Conservation (phyloP, 2,888 invertebrate species). For the Ochlodes sylvanus region DNA sequence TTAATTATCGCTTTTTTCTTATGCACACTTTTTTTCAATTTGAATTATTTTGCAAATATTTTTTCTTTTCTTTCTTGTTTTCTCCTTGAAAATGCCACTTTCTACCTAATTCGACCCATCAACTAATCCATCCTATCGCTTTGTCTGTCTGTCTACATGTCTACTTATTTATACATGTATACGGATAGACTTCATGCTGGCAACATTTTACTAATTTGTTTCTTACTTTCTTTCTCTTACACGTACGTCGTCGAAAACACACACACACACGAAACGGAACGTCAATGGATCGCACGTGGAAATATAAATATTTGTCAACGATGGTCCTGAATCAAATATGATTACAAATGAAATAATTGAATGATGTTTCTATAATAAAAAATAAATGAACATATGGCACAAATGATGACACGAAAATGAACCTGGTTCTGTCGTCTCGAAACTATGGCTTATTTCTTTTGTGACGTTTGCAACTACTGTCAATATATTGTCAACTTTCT, state of each 20-base stretch:
- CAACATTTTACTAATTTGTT: conserved; percentile 69
- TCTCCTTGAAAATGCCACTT: conserved; percentile 30
- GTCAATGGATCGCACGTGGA: conserved; percentile 14
- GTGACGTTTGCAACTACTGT: conserved; percentile 3
- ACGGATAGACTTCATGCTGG: conserved; percentile 51
- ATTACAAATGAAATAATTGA: background rate
- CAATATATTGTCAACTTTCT: background rate
- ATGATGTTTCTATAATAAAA: background rate
- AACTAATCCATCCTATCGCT: conserved; percentile 37
- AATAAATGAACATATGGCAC: background rate
- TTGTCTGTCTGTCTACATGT: conserved; percentile 28
- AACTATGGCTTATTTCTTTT: background rate
- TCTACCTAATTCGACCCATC: conserved; percentile 32
- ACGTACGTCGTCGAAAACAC: conserved; percentile 39
- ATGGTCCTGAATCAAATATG: conserved; percentile 5
- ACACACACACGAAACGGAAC: conserved; percentile 33
- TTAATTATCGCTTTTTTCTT: conserved; percentile 43
- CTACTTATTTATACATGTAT: conserved; percentile 30
- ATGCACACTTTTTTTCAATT: conserved; percentile 65
- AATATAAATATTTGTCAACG: background rate
- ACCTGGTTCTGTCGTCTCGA: background rate
- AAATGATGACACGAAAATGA: background rate
- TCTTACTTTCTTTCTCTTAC: conserved; percentile 59
- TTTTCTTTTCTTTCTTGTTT: conserved; percentile 49
- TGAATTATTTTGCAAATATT: conserved; percentile 47